Evolutionary conservation across 2,113 vertebrate genomes (phyloP).

Genomic region (Ibidorhyncha struthersii): DNA sequence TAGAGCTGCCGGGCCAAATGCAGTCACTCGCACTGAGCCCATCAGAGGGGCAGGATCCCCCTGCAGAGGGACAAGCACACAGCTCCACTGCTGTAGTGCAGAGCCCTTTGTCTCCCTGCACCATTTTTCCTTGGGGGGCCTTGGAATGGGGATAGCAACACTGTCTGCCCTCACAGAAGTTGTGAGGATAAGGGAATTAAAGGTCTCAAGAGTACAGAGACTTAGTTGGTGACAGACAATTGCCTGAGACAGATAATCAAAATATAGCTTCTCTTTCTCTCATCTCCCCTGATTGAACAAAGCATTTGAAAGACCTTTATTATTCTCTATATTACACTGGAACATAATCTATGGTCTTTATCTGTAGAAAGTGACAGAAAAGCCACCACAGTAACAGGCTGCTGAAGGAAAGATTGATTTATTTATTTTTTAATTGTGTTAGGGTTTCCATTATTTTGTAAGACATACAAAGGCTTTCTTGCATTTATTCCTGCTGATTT

Average conservation of each 20-base stretch:
- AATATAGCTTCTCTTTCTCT: background rate
- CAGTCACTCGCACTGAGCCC: background rate
- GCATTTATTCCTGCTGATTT: background rate
- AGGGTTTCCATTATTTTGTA: background rate
- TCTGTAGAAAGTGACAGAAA: constrained; percentile 13
- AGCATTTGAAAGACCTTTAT: background rate
- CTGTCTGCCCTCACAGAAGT: background rate
- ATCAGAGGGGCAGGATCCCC: background rate
- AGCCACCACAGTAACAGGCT: background rate
- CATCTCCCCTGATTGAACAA: background rate
- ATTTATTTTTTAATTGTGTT: background rate
- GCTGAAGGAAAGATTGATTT: background rate
- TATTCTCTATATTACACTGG: background rate
- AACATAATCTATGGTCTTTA: background rate
- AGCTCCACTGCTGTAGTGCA: background rate
- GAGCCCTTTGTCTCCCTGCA: background rate
- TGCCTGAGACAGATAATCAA: background rate
- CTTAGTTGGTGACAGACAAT: background rate
- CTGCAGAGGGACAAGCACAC: background rate
- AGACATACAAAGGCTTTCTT: background rate
- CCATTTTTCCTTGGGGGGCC: background rate
- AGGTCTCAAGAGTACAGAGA: background rate
- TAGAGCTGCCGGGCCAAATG: background rate
- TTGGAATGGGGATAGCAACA: background rate
- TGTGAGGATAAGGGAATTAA: background rate